Evolutionary conservation across 2,888 invertebrate genomes (phyloP).

Genomic region (Agriotes lineatus): DNA sequence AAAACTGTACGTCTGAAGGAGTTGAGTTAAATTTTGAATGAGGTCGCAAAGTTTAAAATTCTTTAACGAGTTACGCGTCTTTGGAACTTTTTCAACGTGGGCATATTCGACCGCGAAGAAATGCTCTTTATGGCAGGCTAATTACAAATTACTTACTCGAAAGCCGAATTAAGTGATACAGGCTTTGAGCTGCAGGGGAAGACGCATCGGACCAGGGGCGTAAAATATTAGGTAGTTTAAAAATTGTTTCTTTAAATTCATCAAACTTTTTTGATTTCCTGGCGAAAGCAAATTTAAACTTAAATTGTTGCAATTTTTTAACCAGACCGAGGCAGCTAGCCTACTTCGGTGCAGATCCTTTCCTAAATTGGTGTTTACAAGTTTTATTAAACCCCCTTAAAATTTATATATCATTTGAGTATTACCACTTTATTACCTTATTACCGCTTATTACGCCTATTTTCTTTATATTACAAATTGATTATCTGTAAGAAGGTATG

Average conservation of each 20-base stretch:
- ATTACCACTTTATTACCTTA: no score
- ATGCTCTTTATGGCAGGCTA: slow-evolving; percentile 15
- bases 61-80: slow-evolving; percentile 25
- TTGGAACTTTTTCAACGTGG: slow-evolving; percentile 8
- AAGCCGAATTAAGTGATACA: slow-evolving; percentile 3
- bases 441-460: no score
- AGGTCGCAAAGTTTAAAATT: slow-evolving; percentile 28
- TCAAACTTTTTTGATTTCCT: slow-evolving; percentile 11
- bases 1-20: slow-evolving; percentile 7
- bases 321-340: neutral
- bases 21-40: slow-evolving; percentile 22
- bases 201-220: neutral
- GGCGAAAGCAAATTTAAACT: neutral
- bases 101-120: neutral
- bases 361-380: neutral
- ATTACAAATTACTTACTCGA: slow-evolving; percentile 23
- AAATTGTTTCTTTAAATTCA: slow-evolving; percentile 1
- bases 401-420: no score
- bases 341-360: neutral
- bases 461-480: no score
- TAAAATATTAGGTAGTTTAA: neutral
- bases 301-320: slow-evolving; percentile 15
- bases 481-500: no score
- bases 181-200: neutral
- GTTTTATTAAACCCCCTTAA: slow-evolving; percentile 16